A percentile compares a stretch with the other conserved stretches of the same genome.
phyloP scores from a whole-genome alignment of 2,113 vertebrate species.

The Cichladusa arquata region DNA sequence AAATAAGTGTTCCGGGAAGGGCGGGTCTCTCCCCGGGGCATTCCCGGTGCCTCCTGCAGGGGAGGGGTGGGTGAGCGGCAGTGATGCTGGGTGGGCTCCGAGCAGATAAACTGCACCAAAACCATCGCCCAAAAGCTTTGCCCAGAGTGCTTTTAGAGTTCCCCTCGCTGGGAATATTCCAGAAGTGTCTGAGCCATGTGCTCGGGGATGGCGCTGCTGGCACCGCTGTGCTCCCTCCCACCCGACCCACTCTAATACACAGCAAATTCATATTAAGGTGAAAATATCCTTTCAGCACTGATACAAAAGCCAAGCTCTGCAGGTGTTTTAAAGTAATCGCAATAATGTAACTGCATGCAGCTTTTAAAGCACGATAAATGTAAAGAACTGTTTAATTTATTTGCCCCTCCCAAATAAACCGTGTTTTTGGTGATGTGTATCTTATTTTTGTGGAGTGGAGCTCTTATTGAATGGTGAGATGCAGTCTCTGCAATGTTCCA shows the following conservation, averaged over 20 bases:
- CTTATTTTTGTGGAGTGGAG: neutral
- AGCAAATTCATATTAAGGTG: accelerated
- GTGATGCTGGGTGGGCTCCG: neutral
- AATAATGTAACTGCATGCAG: accelerated
- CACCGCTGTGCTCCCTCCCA: neutral
- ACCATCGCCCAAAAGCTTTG: accelerated
- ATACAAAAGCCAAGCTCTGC: accelerated
- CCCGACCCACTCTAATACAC: accelerated
- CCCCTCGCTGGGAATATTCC: neutral
- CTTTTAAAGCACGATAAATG: neutral
- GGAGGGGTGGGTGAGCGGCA: no score
- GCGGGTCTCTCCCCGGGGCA: accelerated
- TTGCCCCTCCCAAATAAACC: neutral
- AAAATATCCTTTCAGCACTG: accelerated
- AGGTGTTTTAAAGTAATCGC: neutral
- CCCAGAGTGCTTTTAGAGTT: accelerated
- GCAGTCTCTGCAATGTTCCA: neutral
- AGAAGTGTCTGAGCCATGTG: neutral
- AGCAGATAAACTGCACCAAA: accelerated
- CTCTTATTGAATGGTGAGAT: accelerated
- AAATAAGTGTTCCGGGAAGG: accelerated
- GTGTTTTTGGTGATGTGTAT: neutral
- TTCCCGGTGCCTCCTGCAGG: no score
- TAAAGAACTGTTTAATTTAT: neutral
- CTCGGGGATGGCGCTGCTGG: neutral